These are phyloP conservation scores for Tetramorium alpestre DNA, from an alignment of 1,140 invertebrate genomes.

Conservation along the genomic window DNA sequence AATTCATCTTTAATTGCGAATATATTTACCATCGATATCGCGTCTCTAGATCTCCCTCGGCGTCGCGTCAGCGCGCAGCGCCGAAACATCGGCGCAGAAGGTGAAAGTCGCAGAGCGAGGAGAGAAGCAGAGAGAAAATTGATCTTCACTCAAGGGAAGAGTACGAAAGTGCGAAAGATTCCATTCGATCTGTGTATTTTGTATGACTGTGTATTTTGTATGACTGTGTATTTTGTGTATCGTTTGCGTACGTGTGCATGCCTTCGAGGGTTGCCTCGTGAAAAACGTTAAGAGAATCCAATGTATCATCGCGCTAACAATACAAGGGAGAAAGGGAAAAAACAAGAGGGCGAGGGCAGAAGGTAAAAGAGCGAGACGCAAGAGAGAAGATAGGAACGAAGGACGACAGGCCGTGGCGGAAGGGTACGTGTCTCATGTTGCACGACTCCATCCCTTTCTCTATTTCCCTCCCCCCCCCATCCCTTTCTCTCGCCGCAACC, in stretches of 20 bases:
- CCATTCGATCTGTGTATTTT: background rate
- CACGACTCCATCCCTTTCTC: constrained; percentile 43
- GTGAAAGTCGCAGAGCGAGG: background rate
- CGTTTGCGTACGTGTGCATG: constrained; percentile 18
- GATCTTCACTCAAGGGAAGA: constrained; percentile 60
- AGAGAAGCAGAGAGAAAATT: constrained; percentile 49
- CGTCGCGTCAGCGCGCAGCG: too few relatives aligned
- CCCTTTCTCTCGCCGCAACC: constrained; percentile 11
- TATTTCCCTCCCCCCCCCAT: background rate
- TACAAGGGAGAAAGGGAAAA: constrained; percentile 25
- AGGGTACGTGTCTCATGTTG: constrained; percentile 46
- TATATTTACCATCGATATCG: constrained; percentile 31
- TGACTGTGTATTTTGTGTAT: constrained; percentile 17
- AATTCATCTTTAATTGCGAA: constrained; percentile 35
- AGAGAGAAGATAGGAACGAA: background rate
- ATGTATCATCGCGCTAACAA: constrained; percentile 75
- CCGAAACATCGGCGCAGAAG: background rate
- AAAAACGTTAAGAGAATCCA: constrained; percentile 58
- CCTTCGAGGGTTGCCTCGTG: constrained; percentile 51
- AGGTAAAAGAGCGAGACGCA: background rate
- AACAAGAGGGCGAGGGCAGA: constrained; percentile 4
- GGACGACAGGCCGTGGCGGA: constrained; percentile 25
- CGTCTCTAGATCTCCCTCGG: background rate
- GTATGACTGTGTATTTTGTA: background rate
- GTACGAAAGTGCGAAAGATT: constrained; percentile 65